These are phyloP conservation scores for Hippoglossus stenolepis DNA, from an alignment of 2,113 vertebrate species.

Conservation along the genomic window DNA sequence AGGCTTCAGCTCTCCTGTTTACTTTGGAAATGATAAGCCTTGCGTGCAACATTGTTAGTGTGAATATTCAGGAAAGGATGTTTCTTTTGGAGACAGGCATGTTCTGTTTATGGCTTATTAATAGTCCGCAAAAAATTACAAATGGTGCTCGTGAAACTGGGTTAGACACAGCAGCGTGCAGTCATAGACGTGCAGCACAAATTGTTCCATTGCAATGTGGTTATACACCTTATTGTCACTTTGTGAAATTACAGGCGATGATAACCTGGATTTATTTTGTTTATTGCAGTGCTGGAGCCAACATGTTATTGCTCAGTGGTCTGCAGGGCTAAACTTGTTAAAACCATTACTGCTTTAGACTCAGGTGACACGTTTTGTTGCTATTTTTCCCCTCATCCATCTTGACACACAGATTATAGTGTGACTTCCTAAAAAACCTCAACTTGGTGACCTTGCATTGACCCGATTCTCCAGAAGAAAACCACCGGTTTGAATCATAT, in stretches of 20 bases:
- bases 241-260: constrained; percentile 36
- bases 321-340: constrained; percentile 40
- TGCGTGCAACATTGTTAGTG: background rate
- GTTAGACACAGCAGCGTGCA: background rate
- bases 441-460: background rate
- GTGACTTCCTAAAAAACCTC: background rate
- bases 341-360: constrained; percentile 37
- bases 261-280: constrained; percentile 47
- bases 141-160: background rate
- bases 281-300: constrained; percentile 37
- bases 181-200: constrained; percentile 8
- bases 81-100: constrained; percentile 3
- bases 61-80: constrained; percentile 18
- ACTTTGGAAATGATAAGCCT: constrained; percentile 4
- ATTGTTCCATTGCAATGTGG: constrained; percentile 34
- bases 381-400: constrained; percentile 10
- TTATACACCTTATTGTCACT: constrained; percentile 49
- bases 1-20: constrained; percentile 8
- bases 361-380: constrained; percentile 24
- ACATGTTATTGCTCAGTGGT: constrained; percentile 46
- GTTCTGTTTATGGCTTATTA: constrained; percentile 20
- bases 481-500: constrained; percentile 10
- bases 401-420: constrained; percentile 30
- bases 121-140: background rate
- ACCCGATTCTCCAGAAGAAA: constrained; percentile 7